phyloP scores from a whole-genome alignment of 2,113 vertebrate species.

The Accipiter cooperii region DNA sequence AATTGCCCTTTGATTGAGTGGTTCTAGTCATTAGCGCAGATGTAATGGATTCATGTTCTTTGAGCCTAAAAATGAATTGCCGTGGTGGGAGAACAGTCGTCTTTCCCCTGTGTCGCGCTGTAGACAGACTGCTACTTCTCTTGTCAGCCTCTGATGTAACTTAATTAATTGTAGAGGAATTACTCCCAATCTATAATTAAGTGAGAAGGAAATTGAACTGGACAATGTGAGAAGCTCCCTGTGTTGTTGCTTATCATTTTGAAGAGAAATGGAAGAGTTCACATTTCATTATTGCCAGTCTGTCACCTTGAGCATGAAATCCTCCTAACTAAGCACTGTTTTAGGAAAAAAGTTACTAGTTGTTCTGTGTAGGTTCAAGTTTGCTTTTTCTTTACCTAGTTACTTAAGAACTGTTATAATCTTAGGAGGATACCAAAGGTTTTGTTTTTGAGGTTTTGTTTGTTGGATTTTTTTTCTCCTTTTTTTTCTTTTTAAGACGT shows the following conservation, averaged over 20 bases:
- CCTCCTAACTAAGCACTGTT: neutral
- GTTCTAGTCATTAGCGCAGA: neutral
- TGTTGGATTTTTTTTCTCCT: no score
- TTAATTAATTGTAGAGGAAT: conserved; percentile 57
- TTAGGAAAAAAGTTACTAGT: neutral
- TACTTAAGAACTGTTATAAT: neutral
- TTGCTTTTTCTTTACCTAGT: neutral
- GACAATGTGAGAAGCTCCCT: conserved; percentile 47
- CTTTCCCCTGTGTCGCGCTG: neutral
- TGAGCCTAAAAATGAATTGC: neutral
- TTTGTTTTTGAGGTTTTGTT: no score
- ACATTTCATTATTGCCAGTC: neutral
- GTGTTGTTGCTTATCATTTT: conserved; percentile 15
- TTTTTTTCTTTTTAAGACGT: neutral
- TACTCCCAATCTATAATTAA: conserved; percentile 48
- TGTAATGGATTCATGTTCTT: neutral
- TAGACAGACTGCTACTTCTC: conserved; percentile 10
- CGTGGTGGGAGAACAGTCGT: neutral
- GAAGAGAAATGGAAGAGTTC: neutral
- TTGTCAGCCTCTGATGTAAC: conserved; percentile 29
- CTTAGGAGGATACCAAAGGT: neutral
- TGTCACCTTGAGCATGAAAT: neutral
- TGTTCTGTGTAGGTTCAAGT: neutral
- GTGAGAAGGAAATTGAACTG: conserved; percentile 39
- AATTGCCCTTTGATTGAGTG: neutral